A percentile compares a stretch with the other conserved stretches of the same genome.
phyloP scores from a whole-genome alignment of 2,888 invertebrate genomes.

The Ellobium chinense region DNA sequence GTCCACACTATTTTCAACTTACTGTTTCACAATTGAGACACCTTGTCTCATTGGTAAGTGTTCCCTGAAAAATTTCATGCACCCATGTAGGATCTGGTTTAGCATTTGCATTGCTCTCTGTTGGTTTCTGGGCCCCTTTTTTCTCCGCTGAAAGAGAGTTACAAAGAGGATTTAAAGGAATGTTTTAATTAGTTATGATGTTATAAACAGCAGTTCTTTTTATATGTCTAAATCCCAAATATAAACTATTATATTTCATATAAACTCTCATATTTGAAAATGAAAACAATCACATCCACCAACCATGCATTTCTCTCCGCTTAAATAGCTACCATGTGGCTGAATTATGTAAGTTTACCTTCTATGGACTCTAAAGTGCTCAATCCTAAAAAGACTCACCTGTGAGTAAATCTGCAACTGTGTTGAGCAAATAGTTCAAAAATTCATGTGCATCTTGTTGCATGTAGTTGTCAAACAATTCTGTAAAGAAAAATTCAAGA shows the following conservation, averaged over 20 bases:
- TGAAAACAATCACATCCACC: too few relatives aligned
- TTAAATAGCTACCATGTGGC: too few relatives aligned
- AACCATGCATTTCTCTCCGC: too few relatives aligned
- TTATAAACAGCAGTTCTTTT: too few relatives aligned
- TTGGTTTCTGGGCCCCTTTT: conserved; percentile 63
- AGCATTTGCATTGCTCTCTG: conserved; percentile 57
- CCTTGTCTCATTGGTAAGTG: conserved; percentile 98
- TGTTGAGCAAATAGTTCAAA: conserved; percentile 97
- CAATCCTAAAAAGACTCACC: conserved; percentile 81
- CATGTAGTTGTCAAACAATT: conserved; percentile 99
- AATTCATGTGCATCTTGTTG: conserved; percentile 99
- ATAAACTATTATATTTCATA: too few relatives aligned
- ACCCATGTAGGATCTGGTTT: conserved; percentile 93
- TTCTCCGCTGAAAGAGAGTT: conserved; percentile 76
- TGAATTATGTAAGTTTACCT: too few relatives aligned
- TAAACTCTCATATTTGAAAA: too few relatives aligned
- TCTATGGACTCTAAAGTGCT: too few relatives aligned
- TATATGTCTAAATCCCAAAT: too few relatives aligned
- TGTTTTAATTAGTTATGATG: too few relatives aligned
- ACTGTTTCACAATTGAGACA: conserved; percentile 99
- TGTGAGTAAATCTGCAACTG: conserved; percentile 83
- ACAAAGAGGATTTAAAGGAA: too few relatives aligned
- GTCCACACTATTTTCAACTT: conserved; percentile 61
- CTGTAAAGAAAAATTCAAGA: too few relatives aligned
- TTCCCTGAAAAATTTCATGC: conserved; percentile 99